Evolutionary conservation across 1,140 invertebrate genomes (phyloP).

Genomic region (Caenorhabditis remanei): DNA sequence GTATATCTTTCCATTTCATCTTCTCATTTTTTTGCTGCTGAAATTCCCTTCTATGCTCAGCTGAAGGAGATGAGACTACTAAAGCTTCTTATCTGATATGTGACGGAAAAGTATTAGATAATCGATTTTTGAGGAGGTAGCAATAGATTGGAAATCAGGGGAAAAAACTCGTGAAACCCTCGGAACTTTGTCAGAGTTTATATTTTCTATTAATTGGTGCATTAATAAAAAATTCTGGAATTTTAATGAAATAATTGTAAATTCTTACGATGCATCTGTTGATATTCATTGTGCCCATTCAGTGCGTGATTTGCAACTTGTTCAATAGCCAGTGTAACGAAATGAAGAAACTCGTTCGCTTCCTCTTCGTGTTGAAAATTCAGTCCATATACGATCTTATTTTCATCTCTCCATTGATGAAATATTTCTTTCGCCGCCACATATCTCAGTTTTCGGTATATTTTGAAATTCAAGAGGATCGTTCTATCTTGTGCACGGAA

Average conservation of each 20-base stretch:
- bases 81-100: no score
- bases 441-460: not conserved
- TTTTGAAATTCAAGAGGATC: not conserved
- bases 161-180: no score
- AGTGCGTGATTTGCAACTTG: not conserved
- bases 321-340: not conserved
- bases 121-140: not conserved
- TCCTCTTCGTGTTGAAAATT: not conserved
- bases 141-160: no score
- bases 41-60: no score
- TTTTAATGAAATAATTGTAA: no score
- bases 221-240: no score
- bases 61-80: no score
- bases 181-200: no score
- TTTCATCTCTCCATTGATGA: constrained; percentile 13
- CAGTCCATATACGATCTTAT: not conserved
- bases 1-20: no score
- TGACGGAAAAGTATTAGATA: no score
- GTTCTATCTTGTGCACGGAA: not conserved
- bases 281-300: not conserved
- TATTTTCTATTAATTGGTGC: no score
- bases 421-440: not conserved
- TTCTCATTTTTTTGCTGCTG: no score
- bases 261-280: not conserved
- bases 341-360: not conserved